phyloP scores from a whole-genome alignment of 1,140 invertebrate genomes.

The Lanistes nyassanus region DNA sequence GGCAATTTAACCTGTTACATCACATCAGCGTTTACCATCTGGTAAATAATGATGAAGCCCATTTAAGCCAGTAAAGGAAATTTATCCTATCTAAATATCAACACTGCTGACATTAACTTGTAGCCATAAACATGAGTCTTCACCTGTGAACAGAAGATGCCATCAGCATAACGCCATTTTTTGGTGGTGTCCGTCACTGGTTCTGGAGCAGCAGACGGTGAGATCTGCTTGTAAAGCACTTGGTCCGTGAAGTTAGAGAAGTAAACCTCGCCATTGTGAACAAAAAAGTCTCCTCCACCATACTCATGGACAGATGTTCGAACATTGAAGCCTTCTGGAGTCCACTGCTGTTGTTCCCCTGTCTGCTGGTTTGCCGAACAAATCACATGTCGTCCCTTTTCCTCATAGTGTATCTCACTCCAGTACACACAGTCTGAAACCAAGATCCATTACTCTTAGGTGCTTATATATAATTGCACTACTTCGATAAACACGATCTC shows the following conservation, averaged over 20 bases:
- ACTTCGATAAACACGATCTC: background rate
- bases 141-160: slow-evolving; percentile 43
- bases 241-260: slow-evolving; percentile 64
- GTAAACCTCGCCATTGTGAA: slow-evolving; percentile 54
- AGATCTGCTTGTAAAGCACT: slow-evolving; percentile 53
- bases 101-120: background rate
- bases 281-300: slow-evolving; percentile 64
- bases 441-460: background rate
- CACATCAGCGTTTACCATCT: no score
- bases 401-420: slow-evolving; percentile 55
- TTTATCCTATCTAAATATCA: background rate
- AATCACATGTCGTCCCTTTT: slow-evolving; percentile 57
- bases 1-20: no score
- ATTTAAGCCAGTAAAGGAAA: background rate
- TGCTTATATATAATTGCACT: background rate
- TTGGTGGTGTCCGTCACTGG: slow-evolving; percentile 46
- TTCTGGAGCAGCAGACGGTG: slow-evolving; percentile 34
- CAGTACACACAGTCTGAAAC: slow-evolving; percentile 59
- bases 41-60: no score
- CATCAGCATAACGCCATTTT: slow-evolving; percentile 59
- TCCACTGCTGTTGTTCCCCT: slow-evolving; percentile 45
- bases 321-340: slow-evolving; percentile 59
- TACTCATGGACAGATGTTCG: slow-evolving; percentile 67
- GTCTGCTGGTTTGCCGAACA: slow-evolving; percentile 46
- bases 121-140: background rate